phyloP scores from a whole-genome alignment of 2,113 vertebrate genomes.

The Ellobius talpinus region DNA sequence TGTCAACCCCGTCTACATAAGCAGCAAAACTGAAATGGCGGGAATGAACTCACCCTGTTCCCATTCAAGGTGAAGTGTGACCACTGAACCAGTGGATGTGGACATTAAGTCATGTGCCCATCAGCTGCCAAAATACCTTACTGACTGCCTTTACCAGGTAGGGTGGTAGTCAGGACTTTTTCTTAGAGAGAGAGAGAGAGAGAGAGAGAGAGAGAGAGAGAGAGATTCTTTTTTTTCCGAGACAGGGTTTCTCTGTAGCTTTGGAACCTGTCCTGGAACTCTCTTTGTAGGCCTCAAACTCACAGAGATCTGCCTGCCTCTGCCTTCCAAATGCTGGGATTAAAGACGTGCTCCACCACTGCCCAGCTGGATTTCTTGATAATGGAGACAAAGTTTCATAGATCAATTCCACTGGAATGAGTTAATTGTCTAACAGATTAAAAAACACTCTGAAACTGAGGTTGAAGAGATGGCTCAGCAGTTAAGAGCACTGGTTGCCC shows the following conservation, averaged over 20 bases:
- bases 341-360: too few species aligned
- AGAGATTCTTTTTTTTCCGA: too few species aligned
- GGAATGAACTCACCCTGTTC: not conserved
- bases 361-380: not conserved
- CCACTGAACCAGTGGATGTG: not conserved
- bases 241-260: too few species aligned
- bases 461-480: not conserved
- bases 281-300: too few species aligned
- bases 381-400: conserved; percentile 60
- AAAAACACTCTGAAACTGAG: not conserved
- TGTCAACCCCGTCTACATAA: not conserved
- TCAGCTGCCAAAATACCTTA: not conserved
- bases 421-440: conserved; percentile 14
- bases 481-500: not conserved
- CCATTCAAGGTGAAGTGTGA: not conserved
- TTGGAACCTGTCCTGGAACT: too few species aligned
- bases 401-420: not conserved
- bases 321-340: too few species aligned
- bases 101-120: not conserved
- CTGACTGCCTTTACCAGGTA: conserved; percentile 75
- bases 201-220: too few species aligned
- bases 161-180: conserved; percentile 1
- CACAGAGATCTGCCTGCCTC: too few species aligned
- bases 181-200: too few species aligned
- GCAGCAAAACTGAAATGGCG: conserved; percentile 19